Percentiles rank a stretch among this genome's conserved stretches.
These are phyloP conservation scores for Anthoscopus minutus DNA, from an alignment of 2,113 vertebrate species.

Conservation along the genomic window DNA sequence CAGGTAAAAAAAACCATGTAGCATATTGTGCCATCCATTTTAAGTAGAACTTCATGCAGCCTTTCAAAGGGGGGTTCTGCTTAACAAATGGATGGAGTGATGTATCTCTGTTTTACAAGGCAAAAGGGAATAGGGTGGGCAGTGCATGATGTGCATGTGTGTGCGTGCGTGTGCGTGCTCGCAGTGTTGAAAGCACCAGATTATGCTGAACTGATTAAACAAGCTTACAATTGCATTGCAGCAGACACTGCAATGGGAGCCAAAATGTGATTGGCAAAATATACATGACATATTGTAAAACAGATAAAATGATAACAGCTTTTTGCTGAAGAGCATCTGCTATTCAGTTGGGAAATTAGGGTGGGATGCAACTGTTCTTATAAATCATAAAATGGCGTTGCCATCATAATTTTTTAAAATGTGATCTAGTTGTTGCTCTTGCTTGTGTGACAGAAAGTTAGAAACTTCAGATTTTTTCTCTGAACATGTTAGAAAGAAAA, in stretches of 20 bases:
- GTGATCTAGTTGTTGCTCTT: background rate
- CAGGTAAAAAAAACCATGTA: background rate
- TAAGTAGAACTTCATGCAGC: background rate
- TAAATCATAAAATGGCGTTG: slow-evolving; percentile 20
- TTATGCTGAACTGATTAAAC: slow-evolving; percentile 57
- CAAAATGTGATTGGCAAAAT: slow-evolving; percentile 66
- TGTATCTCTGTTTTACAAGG: background rate
- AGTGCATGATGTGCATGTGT: background rate
- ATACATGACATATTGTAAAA: slow-evolving; percentile 59
- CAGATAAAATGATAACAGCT: slow-evolving; percentile 56
- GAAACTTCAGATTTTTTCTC: background rate
- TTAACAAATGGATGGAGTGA: background rate
- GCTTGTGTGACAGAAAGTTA: background rate
- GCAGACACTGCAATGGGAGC: slow-evolving; percentile 47
- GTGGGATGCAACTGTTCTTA: slow-evolving; percentile 45
- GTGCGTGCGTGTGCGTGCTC: background rate
- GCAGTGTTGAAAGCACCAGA: background rate
- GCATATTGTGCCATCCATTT: slow-evolving; percentile 31
- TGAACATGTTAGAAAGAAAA: background rate
- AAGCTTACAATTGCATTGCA: slow-evolving; percentile 30
- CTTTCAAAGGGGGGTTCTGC: background rate
- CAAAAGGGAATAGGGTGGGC: background rate
- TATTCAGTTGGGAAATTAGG: slow-evolving; percentile 53
- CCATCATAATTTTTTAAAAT: slow-evolving; percentile 5
- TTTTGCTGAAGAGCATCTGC: slow-evolving; percentile 62